phyloP scores from a whole-genome alignment of 2,888 invertebrate species.

The Andrena minutula region DNA sequence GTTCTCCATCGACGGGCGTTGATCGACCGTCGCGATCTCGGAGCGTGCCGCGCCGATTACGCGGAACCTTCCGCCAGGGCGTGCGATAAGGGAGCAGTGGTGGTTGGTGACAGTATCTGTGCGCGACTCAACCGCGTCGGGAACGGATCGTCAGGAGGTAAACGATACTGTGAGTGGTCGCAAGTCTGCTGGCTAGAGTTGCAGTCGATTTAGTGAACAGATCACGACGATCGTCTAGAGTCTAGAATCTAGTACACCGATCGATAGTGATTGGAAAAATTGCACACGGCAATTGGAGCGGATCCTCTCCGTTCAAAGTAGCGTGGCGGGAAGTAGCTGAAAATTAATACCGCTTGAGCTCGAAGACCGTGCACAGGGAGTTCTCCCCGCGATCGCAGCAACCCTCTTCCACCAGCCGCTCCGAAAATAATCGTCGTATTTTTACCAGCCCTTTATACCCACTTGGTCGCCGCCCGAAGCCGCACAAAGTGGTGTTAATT shows the following conservation, averaged over 20 bases:
- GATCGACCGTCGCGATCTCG: constrained; percentile 12
- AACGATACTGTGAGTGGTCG: constrained; percentile 7
- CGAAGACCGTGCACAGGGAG: neutral
- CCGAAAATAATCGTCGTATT: constrained; percentile 83
- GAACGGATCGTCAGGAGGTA: constrained; percentile 18
- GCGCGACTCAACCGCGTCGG: constrained; percentile 8
- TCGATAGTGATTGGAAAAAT: neutral
- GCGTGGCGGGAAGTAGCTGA: constrained; percentile 16
- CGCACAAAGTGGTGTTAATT: constrained; percentile 74
- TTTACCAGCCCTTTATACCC: constrained; percentile 79
- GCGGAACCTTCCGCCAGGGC: neutral
- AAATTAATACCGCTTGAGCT: constrained; percentile 28
- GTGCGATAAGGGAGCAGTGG: constrained; percentile 18
- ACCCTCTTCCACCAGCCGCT: constrained; percentile 56
- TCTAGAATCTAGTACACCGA: neutral
- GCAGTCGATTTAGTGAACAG: neutral
- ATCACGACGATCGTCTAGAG: neutral
- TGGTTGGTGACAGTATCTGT: neutral
- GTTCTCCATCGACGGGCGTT: constrained; percentile 1
- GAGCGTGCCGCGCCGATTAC: constrained; percentile 20
- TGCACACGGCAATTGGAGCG: neutral
- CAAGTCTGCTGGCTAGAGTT: too few species aligned
- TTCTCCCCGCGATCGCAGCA: constrained; percentile 43
- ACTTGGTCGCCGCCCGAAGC: constrained; percentile 61
- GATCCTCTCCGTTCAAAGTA: neutral